These are phyloP conservation scores for Rattus norvegicus DNA, from an alignment of 2,113 vertebrate genomes.

Conservation along the genomic window DNA sequence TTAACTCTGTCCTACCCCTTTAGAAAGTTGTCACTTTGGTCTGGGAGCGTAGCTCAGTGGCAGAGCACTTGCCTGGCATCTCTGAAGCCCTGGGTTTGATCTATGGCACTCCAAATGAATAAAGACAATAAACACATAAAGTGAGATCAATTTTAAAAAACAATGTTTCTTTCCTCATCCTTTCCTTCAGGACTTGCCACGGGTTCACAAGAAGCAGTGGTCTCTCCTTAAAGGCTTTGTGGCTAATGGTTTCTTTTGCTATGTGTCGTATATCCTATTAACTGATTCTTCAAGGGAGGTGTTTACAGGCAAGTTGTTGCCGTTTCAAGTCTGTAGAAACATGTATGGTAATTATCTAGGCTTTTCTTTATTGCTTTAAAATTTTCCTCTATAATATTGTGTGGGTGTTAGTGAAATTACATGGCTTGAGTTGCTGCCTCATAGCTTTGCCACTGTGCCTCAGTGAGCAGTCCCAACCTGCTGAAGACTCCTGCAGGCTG, in stretches of 20 bases:
- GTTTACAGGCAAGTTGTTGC: slow-evolving; percentile 66
- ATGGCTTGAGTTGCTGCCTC: slow-evolving; percentile 30
- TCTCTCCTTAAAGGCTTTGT: slow-evolving; percentile 20
- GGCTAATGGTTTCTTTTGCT: slow-evolving; percentile 38
- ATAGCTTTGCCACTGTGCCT: slow-evolving; percentile 15
- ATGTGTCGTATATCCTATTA: background rate
- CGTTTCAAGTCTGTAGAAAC: slow-evolving; percentile 73
- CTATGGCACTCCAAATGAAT: background rate
- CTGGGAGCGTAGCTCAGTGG: background rate
- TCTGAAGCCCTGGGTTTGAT: background rate
- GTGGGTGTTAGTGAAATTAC: slow-evolving; percentile 74
- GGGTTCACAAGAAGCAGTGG: background rate
- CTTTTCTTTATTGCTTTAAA: slow-evolving; percentile 42
- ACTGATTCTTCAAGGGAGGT: slow-evolving; percentile 51
- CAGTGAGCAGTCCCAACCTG: slow-evolving; percentile 23
- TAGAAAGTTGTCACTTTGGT: background rate
- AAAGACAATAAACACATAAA: background rate
- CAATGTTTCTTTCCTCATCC: background rate
- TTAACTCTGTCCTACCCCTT: background rate
- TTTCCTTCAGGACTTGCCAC: background rate
- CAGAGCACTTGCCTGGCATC: background rate
- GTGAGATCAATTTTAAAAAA: background rate
- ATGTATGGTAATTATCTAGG: slow-evolving; percentile 74
- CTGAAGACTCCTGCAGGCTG: background rate
- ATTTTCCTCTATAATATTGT: slow-evolving; percentile 45